Conservation (phyloP, 2,113 vertebrate species). For the Istiophorus platypterus region DNA sequence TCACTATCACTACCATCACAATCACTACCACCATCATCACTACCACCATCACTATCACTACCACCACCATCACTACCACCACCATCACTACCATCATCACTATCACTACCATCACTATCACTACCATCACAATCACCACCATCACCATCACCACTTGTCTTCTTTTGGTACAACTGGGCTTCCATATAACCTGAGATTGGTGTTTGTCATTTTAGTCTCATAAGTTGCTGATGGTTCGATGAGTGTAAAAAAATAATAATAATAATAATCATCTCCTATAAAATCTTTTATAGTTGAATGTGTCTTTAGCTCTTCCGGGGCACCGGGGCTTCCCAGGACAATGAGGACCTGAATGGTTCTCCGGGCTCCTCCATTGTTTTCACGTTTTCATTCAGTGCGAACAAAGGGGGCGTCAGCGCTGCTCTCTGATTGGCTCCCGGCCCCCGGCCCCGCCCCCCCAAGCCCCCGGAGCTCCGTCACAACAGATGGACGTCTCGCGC, state of each 20-base stretch:
- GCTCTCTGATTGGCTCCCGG: constrained; percentile 74
- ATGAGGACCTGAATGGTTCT: neutral
- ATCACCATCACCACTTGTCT: too few species aligned
- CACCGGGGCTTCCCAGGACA: neutral
- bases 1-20: too few species aligned
- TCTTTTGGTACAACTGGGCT: neutral
- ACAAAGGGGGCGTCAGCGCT: constrained; percentile 75
- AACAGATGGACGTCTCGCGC: constrained; percentile 73
- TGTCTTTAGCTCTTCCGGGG: neutral
- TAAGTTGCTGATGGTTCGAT: neutral
- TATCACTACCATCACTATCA: too few species aligned
- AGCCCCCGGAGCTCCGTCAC: constrained; percentile 52
- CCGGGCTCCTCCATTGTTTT: constrained; percentile 62
- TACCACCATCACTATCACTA: too few species aligned
- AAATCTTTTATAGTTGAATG: neutral
- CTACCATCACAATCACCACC: too few species aligned
- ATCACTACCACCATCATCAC: too few species aligned
- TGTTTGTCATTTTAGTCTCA: too few species aligned
- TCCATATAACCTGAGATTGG: neutral
- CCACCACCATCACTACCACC: too few species aligned
- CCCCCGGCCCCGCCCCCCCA: constrained; percentile 4
- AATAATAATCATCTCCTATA: too few species aligned
- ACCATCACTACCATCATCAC: too few species aligned
- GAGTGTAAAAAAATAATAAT: constrained; percentile 4
- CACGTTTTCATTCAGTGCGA: constrained; percentile 69